Conservation (phyloP, 1,140 invertebrate genomes). For the Rhynchophorus ferrugineus region DNA sequence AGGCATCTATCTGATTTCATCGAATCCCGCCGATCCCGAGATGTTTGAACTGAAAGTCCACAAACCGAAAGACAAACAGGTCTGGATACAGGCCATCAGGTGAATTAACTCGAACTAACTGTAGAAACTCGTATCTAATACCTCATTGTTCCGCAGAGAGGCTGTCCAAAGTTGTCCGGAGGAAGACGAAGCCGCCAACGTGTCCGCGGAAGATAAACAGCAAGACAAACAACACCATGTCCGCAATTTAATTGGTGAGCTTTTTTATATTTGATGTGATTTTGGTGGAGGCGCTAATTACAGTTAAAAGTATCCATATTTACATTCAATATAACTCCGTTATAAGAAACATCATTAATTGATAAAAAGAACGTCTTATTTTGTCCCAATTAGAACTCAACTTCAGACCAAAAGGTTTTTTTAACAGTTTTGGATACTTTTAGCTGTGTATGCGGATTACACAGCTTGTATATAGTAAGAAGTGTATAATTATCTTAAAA, state of each 20-base stretch:
- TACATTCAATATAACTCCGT: too few relatives aligned
- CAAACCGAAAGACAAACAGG: conserved; percentile 77
- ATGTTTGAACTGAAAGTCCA: conserved; percentile 93
- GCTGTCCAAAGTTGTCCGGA: conserved; percentile 66
- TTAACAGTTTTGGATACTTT: not conserved
- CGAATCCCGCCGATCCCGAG: conserved; percentile 78
- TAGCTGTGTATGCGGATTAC: not conserved
- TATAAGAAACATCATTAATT: too few relatives aligned
- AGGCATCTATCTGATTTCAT: conserved; percentile 83
- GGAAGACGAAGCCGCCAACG: conserved; percentile 48
- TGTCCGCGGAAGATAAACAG: conserved; percentile 66
- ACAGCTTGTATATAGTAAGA: not conserved
- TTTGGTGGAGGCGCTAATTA: too few relatives aligned
- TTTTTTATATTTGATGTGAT: not conserved
- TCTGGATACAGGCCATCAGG: conserved; percentile 81
- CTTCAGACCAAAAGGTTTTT: not conserved
- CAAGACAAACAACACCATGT: conserved; percentile 63
- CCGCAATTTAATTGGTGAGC: conserved; percentile 61
- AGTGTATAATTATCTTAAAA: not conserved
- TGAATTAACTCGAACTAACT: conserved; percentile 32
- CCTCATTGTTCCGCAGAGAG: conserved; percentile 38
- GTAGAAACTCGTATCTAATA: not conserved
- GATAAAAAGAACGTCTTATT: too few relatives aligned
- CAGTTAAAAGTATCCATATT: too few relatives aligned
- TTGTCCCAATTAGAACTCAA: too few relatives aligned